phyloP scores from a whole-genome alignment of 2,113 vertebrate species.

The Heliornis fulica region DNA sequence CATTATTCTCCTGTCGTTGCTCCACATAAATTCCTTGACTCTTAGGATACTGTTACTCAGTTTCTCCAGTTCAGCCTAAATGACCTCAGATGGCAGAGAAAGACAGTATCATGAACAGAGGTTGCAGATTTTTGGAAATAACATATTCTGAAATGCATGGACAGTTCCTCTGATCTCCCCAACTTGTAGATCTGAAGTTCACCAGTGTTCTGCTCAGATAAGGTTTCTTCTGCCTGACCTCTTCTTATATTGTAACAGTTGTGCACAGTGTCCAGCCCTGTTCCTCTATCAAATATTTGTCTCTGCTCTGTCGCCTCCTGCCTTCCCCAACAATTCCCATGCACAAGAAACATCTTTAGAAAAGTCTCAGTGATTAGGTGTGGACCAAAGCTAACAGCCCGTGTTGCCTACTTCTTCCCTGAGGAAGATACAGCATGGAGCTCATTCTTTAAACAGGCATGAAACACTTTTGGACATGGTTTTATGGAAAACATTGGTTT shows the following conservation, averaged over 20 bases:
- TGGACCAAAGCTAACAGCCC: not conserved
- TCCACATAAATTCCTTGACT: not conserved
- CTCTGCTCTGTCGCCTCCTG: not conserved
- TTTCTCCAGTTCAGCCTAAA: not conserved
- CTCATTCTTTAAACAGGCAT: not conserved
- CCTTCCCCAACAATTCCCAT: not conserved
- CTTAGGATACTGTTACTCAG: not conserved
- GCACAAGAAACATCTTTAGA: conserved; percentile 32
- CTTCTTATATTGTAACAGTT: not conserved
- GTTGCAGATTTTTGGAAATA: not conserved
- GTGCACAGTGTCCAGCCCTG: fast-evolving
- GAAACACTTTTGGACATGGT: not conserved
- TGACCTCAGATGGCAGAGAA: not conserved
- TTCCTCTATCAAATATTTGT: not conserved
- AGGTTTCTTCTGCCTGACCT: not conserved
- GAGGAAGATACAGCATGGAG: not conserved
- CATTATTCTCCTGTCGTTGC: not conserved
- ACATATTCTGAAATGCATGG: not conserved
- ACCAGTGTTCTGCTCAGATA: not conserved
- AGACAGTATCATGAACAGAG: not conserved
- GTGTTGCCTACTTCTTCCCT: not conserved
- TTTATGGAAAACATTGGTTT: not conserved
- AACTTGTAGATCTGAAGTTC: not conserved
- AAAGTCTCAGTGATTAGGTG: not conserved
- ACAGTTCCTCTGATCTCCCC: not conserved